A percentile compares a stretch with the other conserved stretches of the same genome.
Evolutionary conservation across 2,113 vertebrate species (phyloP).

Genomic region (Chiloscyllium plagiosum): DNA sequence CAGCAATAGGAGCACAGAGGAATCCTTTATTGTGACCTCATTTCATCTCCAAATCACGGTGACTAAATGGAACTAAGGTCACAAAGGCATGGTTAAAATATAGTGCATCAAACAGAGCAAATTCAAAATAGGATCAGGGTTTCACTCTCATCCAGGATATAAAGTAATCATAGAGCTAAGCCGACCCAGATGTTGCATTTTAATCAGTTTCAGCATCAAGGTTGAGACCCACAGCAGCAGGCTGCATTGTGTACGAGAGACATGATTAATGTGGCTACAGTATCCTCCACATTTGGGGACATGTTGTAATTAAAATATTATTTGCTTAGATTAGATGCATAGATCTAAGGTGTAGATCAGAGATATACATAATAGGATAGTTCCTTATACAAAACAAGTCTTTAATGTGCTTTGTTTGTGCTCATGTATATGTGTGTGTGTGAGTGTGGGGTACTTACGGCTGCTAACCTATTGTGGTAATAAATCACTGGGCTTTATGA

Average conservation of each 20-base stretch:
- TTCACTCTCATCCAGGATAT: neutral
- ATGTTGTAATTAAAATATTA: conserved; percentile 26
- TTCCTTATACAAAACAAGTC: neutral
- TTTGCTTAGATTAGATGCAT: neutral
- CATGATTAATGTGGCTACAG: conserved; percentile 27
- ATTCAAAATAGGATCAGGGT: conserved; percentile 7
- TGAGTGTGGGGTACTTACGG: neutral
- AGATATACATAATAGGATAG: neutral
- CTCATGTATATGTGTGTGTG: neutral
- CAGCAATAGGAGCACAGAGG: neutral
- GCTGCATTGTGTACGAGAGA: neutral
- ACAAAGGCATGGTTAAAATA: neutral
- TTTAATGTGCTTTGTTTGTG: conserved; percentile 3
- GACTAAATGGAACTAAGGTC: too few species aligned
- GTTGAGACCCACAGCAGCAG: neutral
- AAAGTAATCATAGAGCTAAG: conserved; percentile 3
- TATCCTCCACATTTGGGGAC: neutral
- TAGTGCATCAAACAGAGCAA: neutral
- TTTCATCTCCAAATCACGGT: neutral
- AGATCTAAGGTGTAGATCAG: neutral
- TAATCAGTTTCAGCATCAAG: conserved; percentile 29
- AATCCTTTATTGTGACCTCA: neutral
- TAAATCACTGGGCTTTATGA: neutral
- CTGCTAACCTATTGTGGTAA: neutral
- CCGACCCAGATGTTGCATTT: conserved; percentile 8